Evolutionary conservation across 2,113 vertebrate genomes (phyloP), one percentile per base, ranked within the genome.

Genomic region (Aegypius monachus): DNA sequence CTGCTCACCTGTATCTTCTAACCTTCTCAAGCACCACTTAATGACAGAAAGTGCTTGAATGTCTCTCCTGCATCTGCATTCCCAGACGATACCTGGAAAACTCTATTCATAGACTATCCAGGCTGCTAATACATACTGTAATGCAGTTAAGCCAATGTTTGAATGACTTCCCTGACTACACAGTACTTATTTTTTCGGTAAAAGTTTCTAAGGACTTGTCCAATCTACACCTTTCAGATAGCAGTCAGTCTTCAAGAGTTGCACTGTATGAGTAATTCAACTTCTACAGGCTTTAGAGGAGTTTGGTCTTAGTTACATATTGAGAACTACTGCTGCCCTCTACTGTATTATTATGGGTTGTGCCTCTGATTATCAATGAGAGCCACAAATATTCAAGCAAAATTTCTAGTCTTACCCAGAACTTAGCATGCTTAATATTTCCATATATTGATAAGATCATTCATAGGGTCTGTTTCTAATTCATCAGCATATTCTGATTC

Each of bases 281-380:
- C 17, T 71, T 71, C 42, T 34, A 62, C 14, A 73, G 21, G n/a
- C 36, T 53, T 72, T 47, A 3, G 3, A 61, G 20, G 6, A 81
- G 38, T 48, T n/a, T 56, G 42, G 13, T 47, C 26, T 79, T 10
- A 18, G 40, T 26, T 85, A 31, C 9, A n/a, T 78, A 55, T 11
- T 9, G 55, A 93, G 68, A 94, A 47, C 48, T 83, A 61, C 58
- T 97, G 94, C 96, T 97, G 97, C 97, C 97, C 92, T 92, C 97
- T 97, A 75, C 95, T 97, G 97, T 61, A 43, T 72, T 75, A 36
- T 52, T 75, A 38, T 20, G 59, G 31, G 40, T 59, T 93, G 40
- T 88, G 48, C 53, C 45, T 61, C 66, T 75, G 11, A 58, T 32
- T 74, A 83, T 27, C 34, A 42, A 38, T 5, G 50, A 81, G 8